phyloP scores from a whole-genome alignment of 2,113 vertebrate genomes.

The Silurus glanis region DNA sequence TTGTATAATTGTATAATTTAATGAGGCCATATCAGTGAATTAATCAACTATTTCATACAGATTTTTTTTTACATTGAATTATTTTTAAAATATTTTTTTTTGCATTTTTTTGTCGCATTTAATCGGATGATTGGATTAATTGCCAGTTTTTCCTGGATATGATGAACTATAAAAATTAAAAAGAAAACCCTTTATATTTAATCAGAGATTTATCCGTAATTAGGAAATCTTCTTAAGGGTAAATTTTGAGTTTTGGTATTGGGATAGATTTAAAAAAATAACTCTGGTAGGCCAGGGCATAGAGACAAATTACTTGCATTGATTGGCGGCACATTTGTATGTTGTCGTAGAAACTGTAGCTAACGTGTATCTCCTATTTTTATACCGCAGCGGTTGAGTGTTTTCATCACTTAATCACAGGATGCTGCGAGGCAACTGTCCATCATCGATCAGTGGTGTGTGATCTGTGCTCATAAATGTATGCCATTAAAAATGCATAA shows the following conservation, averaged over 20 bases:
- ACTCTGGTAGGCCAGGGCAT: neutral
- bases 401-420: conserved; percentile 7
- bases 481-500: conserved; percentile 64
- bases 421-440: conserved; percentile 63
- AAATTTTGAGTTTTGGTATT: neutral
- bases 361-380: neutral
- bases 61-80: too few relatives aligned
- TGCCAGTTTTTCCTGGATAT: neutral
- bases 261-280: neutral
- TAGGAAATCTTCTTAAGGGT: neutral
- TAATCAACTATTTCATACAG: neutral
- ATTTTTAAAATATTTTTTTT: too few relatives aligned
- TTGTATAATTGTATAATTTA: neutral
- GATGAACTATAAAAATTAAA: neutral
- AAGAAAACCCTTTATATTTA: neutral
- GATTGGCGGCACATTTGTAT: neutral
- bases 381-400: neutral
- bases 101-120: too few relatives aligned
- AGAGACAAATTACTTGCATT: neutral
- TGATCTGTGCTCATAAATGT: conserved; percentile 66
- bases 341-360: neutral
- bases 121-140: too few relatives aligned
- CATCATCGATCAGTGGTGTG: conserved; percentile 68
- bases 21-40: neutral
- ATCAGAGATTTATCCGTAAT: neutral